Evolutionary conservation across 2,888 invertebrate genomes (phyloP), one percentile per base, ranked within the genome.

Genomic region (Nowickia ferox): DNA sequence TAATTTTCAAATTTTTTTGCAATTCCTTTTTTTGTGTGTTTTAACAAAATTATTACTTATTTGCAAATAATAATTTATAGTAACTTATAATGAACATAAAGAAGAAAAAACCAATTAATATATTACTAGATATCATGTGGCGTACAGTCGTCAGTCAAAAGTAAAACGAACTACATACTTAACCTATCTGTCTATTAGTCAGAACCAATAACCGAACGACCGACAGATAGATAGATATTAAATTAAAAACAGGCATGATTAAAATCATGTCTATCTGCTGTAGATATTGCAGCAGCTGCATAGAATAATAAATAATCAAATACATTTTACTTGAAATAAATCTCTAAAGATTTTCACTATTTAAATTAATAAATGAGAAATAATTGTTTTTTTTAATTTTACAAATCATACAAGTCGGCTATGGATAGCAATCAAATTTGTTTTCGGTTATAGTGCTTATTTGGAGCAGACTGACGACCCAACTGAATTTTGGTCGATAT

Each of bases 1-100:
- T 95, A 94, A 93, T 83, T 86, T 84, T 5, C 74, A 76, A 80
- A 78, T 82, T 79, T 66, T 30, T 82, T 61, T 69, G 71, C 63
- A 82, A 86, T 83, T 83, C 55, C 74, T 71, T 63, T 84, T 72
- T 65, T 80, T 85, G 65, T 87, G 82, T 87, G 88, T 87, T 87
- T 87, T 87, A 88, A 86, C 59, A 82, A 66, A 83, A 81, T 61
- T 30, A 53, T 86, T 84, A 78, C 82, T 85, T 87, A 86, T 85
- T 87, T 87, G 86, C 80, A 87, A 83, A 81, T 76, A 84, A 76
- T 84, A 84, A 79, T 78, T 83, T 11, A 83, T 80, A 79, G 57
- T 66, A 61, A 75, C 38, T 53, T 76, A 66, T 40, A 87, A 84
- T 61, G 53, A 68, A 53, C 38, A 51, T 65, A 71, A 40, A 66